Conservation (phyloP, 1,140 invertebrate genomes). For the Drosophila insularis region DNA sequence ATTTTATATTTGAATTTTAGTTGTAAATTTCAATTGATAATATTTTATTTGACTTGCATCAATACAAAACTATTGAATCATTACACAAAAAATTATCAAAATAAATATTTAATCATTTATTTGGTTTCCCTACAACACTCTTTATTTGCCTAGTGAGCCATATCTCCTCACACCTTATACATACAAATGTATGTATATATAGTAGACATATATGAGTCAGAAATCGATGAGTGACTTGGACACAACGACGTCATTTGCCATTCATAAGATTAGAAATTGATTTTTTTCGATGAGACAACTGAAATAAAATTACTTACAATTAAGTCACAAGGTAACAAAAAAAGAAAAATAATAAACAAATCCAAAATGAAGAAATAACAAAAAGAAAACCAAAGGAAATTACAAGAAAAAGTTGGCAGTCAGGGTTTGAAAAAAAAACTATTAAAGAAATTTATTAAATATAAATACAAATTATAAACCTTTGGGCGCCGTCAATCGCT, state of each 20-base stretch:
- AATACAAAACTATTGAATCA: neutral
- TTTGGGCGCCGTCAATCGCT: slow-evolving; percentile 20
- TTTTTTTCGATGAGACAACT: slow-evolving; percentile 20
- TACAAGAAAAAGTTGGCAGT: too few species aligned
- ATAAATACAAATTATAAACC: slow-evolving; percentile 48
- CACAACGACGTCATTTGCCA: slow-evolving; percentile 4
- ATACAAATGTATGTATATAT: neutral
- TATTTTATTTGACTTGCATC: neutral
- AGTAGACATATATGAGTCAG: neutral
- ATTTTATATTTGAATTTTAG: neutral
- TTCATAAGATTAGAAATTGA: slow-evolving; percentile 1
- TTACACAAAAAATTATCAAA: neutral
- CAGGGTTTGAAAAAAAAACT: neutral
- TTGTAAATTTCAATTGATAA: neutral
- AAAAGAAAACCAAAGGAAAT: too few species aligned
- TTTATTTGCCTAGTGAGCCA: slow-evolving; percentile 4
- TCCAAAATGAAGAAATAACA: neutral
- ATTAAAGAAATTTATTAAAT: slow-evolving; percentile 21
- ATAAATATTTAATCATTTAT: slow-evolving; percentile 7
- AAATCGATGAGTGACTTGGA: neutral
- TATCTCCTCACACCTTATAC: neutral
- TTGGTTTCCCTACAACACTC: neutral
- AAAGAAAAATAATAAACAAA: neutral
- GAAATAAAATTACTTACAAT: neutral
- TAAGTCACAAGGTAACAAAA: neutral